Base-by-base conservation (phyloP, 2,888 invertebrate genomes). In the Napeogenes sylphis region DNA sequence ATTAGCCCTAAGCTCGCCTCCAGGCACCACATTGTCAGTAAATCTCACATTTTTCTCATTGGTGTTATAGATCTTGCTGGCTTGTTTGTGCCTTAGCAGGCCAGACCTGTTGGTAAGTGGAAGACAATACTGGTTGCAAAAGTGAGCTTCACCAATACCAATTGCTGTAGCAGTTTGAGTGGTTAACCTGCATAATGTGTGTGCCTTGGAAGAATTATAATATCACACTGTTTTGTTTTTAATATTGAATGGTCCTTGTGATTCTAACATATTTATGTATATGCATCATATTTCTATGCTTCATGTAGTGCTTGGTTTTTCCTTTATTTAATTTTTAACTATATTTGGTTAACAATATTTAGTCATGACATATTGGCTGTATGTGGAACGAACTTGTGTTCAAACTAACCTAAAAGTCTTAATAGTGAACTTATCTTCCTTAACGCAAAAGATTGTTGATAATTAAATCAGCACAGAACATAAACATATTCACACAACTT, bases 31-130 rank as follows among this genome's bases (percentile, higher is more conserved):
- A 87, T 85, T 84, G 82, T 82, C 82, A 83, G 81, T 83, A 79
- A 75, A 72, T 80, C 85, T 89, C 78, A 87, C 77, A 81, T 84
- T 77, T 84, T 86, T 89, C 82, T 88, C 82, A 85, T 92, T 92
- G 90, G 88, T 91, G 92, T 93, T 93, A 91, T 93, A 93, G 93
- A 93, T 93, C 90, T 93, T 93, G 92, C 92, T 93, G 93, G 93
- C 93, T 93, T 93, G 93, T 92, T 92, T 93, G 93, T 93, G 93
- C 93, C 93, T 93, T 92, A 91, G 91, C 90, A 93, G 93, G 93
- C 93, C 93, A 93, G 93, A 93, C 91, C 92, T 93, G 90, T 92
- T 93, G 93, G 93, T 93, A 93, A 93, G 93, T 93, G 79, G 83
- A 88, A 86, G 84, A 86, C 75, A 73, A 78, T 80, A 81, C 73